phyloP scores from a whole-genome alignment of 1,140 invertebrate species.

The Charaxes varanes region DNA sequence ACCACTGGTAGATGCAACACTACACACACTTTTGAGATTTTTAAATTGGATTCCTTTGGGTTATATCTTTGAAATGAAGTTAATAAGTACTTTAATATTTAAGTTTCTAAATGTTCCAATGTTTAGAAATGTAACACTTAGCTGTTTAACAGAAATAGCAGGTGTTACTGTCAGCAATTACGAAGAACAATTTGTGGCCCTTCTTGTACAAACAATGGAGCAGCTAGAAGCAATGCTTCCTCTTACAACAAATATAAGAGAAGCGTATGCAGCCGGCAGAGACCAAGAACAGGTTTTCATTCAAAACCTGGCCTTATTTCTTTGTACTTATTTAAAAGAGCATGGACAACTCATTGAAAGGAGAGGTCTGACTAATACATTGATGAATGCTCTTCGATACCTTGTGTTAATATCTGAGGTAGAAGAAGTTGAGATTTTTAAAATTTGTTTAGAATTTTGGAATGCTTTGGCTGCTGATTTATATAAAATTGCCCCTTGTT shows the following conservation, averaged over 20 bases:
- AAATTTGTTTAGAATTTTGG: conserved; percentile 99
- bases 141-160: conserved; percentile 98
- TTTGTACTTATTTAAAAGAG: conserved; percentile 97
- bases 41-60: conserved; percentile 99
- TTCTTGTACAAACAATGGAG: conserved; percentile 93
- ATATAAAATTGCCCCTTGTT: conserved; percentile 84
- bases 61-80: conserved; percentile 99
- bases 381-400: conserved; percentile 92
- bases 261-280: conserved; percentile 92
- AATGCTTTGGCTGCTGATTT: conserved; percentile 93
- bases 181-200: conserved; percentile 91
- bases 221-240: conserved; percentile 95
- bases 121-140: conserved; percentile 98
- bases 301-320: conserved; percentile 97
- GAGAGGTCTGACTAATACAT: conserved; percentile 80
- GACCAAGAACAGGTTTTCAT: conserved; percentile 99
- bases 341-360: conserved; percentile 93
- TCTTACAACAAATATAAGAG: conserved; percentile 91
- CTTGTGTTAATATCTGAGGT: conserved; percentile 98
- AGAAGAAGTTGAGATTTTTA: conserved; percentile 99
- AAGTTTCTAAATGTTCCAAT: conserved; percentile 98
- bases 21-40: conserved; percentile 97
- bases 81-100: conserved; percentile 95
- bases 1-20: conserved; percentile 92
- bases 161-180: conserved; percentile 91